Evolutionary conservation across 2,888 invertebrate genomes (phyloP), one percentile per base, ranked within the genome.

Genomic region (Pachycephus smyrnensis): DNA sequence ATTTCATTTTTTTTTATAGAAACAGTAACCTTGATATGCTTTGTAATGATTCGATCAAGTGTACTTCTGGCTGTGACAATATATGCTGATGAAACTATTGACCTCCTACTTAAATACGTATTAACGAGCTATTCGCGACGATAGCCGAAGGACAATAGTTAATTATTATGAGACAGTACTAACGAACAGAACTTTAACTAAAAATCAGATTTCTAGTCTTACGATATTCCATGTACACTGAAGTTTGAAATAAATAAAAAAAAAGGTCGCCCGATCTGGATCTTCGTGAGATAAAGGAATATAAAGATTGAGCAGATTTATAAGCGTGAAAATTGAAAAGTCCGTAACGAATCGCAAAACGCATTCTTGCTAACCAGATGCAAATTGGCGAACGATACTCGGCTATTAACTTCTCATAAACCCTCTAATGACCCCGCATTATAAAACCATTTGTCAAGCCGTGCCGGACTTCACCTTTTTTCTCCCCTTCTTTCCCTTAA

Each of bases 341-440:
- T 73, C 69, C 40, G n/a, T 73, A 15, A 23, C 68, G 68, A 68
- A 68, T 23, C 36, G 33, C 74, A 73, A 32, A 37, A 73, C 68
- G 33, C 69, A 32, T 32, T 33, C 74, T 11, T 12, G 33, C 32
- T 40, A 37, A 74, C 71, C 37, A 71, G 40, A 77, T 77, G 77
- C 75, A 77, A 37, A 77, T 77, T 36, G 69, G 74, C 30, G 36
- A 69, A 37, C 68, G 55, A 68, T 37, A 75, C 40, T 68, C 55
- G 75, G 75, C 30, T 33, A 33, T 75, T 33, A 35, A 74, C 35
- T 40, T 74, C 35, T 74, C 74, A 35, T 35, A 74, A 74, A 33
- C 74, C 37, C 11, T 71, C 33, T 71, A 71, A 71, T 30, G 71
- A 33, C 71, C 12, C 30, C 15, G 31, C 33, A 71, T 71, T 71